Evolutionary conservation across 2,113 vertebrate genomes (phyloP).

Genomic region (Rhea pennata): DNA sequence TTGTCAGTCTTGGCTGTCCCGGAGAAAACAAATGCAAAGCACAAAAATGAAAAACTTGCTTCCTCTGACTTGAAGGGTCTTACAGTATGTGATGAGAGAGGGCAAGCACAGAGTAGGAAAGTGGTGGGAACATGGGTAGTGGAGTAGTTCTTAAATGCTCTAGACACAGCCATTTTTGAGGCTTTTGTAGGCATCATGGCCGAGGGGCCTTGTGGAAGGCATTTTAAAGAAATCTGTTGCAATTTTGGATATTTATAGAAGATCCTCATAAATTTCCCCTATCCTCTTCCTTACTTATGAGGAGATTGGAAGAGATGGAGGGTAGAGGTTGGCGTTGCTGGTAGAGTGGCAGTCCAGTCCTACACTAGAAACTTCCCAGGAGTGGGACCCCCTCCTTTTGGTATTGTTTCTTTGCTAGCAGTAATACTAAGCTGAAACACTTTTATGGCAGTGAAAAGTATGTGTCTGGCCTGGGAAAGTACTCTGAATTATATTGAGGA

Average conservation of each 20-base stretch:
- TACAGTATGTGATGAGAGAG: background rate
- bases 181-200: background rate
- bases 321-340: fast-evolving
- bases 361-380: background rate
- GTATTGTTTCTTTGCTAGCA: background rate
- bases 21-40: background rate
- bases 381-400: background rate
- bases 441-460: background rate
- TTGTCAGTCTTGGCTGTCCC: background rate
- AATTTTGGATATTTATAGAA: background rate
- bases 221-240: background rate
- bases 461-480: background rate
- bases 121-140: background rate
- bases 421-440: background rate
- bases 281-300: no score
- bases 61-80: background rate
- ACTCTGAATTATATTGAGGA: background rate
- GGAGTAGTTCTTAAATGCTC: background rate
- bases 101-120: background rate
- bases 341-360: background rate
- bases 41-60: background rate
- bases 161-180: background rate
- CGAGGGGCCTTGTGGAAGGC: background rate
- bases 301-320: background rate
- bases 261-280: background rate